phyloP scores from a whole-genome alignment of 2,113 vertebrate genomes.

The Numenius arquata region DNA sequence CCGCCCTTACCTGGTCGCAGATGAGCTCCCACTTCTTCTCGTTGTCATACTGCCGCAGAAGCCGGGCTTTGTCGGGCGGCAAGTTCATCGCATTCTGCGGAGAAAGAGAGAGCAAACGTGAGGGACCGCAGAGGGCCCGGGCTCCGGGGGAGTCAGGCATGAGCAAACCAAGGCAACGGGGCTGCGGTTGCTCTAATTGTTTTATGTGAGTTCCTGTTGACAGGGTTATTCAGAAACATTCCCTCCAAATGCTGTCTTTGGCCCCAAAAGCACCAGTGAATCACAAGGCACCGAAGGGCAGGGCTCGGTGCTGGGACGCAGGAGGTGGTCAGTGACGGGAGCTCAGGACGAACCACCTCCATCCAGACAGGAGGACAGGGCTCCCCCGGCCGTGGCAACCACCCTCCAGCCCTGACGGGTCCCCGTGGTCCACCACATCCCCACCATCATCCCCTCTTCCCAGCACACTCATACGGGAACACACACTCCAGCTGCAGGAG shows the following conservation, averaged over 20 bases:
- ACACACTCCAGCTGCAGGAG: not conserved
- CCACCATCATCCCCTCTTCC: not conserved
- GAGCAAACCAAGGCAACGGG: not conserved
- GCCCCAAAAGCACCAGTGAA: not conserved
- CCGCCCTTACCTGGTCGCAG: constrained; percentile 90
- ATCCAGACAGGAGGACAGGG: not conserved
- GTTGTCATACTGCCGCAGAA: constrained; percentile 95
- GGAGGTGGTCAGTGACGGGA: fast-evolving
- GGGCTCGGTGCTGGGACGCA: not conserved
- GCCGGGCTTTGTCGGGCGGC: constrained; percentile 95
- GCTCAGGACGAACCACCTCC: not conserved
- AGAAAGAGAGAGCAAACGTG: not conserved
- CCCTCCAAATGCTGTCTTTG: not conserved
- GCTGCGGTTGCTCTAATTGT: not conserved
- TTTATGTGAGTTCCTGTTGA: not conserved
- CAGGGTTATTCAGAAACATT: not conserved
- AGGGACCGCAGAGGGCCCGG: not conserved
- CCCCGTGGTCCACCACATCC: not conserved
- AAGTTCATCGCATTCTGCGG: constrained; percentile 97
- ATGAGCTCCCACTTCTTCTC: constrained; percentile 99
- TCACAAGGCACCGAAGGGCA: not conserved
- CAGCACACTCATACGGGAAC: not conserved
- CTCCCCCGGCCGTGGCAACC: not conserved
- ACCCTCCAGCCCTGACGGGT: not conserved
- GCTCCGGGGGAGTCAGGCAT: not conserved